phyloP scores from a whole-genome alignment of 64 coral and sea anemone species.

The Actinia equina region DNA sequence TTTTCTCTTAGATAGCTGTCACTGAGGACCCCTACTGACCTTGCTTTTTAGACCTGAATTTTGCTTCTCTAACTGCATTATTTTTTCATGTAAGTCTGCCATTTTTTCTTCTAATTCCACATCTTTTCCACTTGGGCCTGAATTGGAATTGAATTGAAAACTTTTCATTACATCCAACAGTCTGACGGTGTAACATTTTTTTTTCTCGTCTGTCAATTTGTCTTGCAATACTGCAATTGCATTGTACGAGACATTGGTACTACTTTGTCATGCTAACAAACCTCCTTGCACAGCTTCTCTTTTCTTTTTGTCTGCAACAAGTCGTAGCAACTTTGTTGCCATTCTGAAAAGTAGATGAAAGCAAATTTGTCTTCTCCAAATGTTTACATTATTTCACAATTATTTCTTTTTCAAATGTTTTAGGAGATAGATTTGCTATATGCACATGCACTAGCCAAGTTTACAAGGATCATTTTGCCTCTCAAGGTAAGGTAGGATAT shows the following conservation, averaged over 20 bases:
- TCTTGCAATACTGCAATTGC: too few species aligned
- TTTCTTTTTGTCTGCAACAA: conserved; percentile 94
- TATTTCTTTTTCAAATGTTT: too few species aligned
- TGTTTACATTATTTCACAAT: too few species aligned
- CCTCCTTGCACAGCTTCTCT: conserved; percentile 75
- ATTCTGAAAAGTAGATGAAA: conserved; percentile 40
- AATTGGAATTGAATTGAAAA: too few species aligned
- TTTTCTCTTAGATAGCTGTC: not conserved
- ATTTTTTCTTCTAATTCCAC: conserved; percentile 74
- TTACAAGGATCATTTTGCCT: too few species aligned
- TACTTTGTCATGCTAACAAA: conserved; percentile 4
- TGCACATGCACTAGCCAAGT: too few species aligned
- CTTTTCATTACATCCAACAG: too few species aligned
- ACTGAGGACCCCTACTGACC: conserved; percentile 17
- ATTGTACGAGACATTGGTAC: too few species aligned
- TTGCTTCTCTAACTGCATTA: conserved; percentile 88
- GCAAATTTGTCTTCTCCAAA: too few species aligned
- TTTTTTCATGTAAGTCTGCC: conserved; percentile 73
- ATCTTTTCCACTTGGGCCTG: conserved; percentile 69
- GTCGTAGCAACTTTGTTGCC: conserved; percentile 94
- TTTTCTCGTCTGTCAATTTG: not conserved
- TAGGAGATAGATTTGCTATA: too few species aligned
- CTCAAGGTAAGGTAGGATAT: too few species aligned
- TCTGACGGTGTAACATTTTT: too few species aligned
- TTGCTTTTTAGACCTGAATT: conserved; percentile 97